Evolutionary conservation across 1,140 invertebrate species (phyloP).

Genomic region (Probaryconus sp.): DNA sequence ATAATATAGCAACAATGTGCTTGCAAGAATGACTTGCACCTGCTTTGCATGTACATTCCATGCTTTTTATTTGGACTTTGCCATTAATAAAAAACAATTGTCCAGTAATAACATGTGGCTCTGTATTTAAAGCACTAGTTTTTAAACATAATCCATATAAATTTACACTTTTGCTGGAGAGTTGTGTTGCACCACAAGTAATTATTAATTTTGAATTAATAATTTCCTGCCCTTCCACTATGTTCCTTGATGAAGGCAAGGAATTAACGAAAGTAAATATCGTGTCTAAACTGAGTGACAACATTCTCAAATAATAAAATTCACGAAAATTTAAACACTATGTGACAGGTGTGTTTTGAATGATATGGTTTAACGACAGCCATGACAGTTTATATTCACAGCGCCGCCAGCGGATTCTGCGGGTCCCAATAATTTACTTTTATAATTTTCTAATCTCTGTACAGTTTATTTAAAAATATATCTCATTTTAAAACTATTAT

Average conservation of each 20-base stretch:
- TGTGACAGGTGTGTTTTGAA: not conserved
- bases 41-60: conserved; percentile 30
- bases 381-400: conserved; percentile 8
- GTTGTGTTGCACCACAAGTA: conserved; percentile 14
- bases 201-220: conserved; percentile 23
- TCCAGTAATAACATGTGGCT: conserved; percentile 10
- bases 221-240: conserved; percentile 19
- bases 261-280: conserved; percentile 18
- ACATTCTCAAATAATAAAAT: not conserved
- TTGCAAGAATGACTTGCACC: conserved; percentile 19
- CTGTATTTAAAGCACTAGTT: conserved; percentile 12
- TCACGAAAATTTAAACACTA: not conserved
- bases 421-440: conserved; percentile 6
- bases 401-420: conserved; percentile 2
- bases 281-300: conserved; percentile 1
- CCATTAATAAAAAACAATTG: conserved; percentile 1
- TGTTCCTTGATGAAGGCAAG: conserved; percentile 20
- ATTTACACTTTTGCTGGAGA: not conserved
- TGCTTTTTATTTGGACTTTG: conserved; percentile 1
- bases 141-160: conserved; percentile 16
- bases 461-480: too few species aligned
- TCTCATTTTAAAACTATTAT: too few species aligned
- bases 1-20: conserved; percentile 20
- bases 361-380: not conserved
- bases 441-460: too few species aligned